A percentile compares a stretch with the other conserved stretches of the same genome.
Evolutionary conservation across 1,140 invertebrate species (phyloP).

Genomic region (Drosophila ficusphila): DNA sequence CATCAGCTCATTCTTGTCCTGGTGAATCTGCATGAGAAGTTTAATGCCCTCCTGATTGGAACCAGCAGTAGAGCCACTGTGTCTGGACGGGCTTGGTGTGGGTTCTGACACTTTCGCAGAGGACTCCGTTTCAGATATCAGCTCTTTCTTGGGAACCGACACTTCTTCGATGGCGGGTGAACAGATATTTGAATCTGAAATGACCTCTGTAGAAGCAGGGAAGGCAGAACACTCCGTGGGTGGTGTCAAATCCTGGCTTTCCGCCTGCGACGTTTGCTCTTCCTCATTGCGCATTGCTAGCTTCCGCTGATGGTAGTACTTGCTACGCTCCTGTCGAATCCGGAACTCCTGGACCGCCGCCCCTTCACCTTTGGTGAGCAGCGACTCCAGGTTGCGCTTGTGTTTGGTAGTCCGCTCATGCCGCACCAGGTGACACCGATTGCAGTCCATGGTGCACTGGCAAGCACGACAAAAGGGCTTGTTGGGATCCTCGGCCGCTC

Average conservation of each 20-base stretch:
- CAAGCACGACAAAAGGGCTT: slow-evolving; percentile 79
- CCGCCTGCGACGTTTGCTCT: not conserved
- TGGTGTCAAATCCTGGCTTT: not conserved
- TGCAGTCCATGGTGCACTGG: slow-evolving; percentile 73
- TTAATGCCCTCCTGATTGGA: slow-evolving; percentile 71
- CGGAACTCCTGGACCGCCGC: slow-evolving; percentile 60
- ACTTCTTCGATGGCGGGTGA: not conserved
- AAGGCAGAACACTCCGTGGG: too few relatives aligned
- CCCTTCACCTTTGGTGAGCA: slow-evolving; percentile 69
- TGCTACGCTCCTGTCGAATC: slow-evolving; percentile 72
- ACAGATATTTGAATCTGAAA: not conserved
- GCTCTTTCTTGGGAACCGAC: slow-evolving; percentile 11
- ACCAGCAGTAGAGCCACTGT: not conserved
- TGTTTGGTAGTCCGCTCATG: slow-evolving; percentile 78
- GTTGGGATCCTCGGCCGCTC: slow-evolving; percentile 65
- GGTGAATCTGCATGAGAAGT: slow-evolving; percentile 77
- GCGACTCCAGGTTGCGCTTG: slow-evolving; percentile 64
- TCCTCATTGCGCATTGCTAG: slow-evolving; percentile 6
- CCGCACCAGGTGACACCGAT: slow-evolving; percentile 75
- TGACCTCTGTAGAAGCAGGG: not conserved
- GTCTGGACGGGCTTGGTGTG: not conserved
- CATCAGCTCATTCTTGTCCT: slow-evolving; percentile 80
- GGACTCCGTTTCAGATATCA: not conserved
- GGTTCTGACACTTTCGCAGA: not conserved
- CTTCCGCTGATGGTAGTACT: slow-evolving; percentile 73